Percentiles rank a stretch among this genome's conserved stretches.
Conservation (phyloP, 2,797 vertebrate species). For the Xiphophorus birchmanni region DNA sequence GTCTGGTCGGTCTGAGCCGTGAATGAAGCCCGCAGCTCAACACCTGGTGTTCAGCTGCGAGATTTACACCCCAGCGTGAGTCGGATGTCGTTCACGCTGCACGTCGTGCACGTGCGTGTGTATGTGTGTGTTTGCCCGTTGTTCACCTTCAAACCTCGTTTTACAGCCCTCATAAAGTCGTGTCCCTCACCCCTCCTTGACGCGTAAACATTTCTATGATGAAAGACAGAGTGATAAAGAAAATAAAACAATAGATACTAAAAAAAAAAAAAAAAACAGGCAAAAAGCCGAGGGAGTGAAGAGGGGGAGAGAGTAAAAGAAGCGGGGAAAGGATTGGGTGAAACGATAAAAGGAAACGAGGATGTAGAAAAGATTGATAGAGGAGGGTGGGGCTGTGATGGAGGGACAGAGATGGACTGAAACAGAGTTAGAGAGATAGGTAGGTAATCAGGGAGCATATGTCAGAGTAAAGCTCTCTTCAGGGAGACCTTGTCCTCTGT, state of each 20-base stretch:
- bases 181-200: slow-evolving; percentile 13
- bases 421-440: slow-evolving; percentile 52
- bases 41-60: slow-evolving; percentile 48
- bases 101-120: background rate
- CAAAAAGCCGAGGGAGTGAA: slow-evolving; percentile 3
- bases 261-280: background rate
- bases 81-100: slow-evolving; percentile 15
- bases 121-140: slow-evolving; percentile 11
- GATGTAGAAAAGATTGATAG: slow-evolving; percentile 42
- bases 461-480: slow-evolving; percentile 72
- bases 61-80: slow-evolving; percentile 62
- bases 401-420: slow-evolving; percentile 38
- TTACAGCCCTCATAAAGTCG: slow-evolving; percentile 46
- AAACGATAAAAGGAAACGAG: slow-evolving; percentile 32
- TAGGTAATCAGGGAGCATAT: slow-evolving; percentile 64
- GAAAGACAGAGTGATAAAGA: slow-evolving; percentile 26
- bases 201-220: slow-evolving; percentile 3
- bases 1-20: slow-evolving; percentile 26
- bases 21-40: slow-evolving; percentile 13
- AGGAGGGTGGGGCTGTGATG: slow-evolving; percentile 1
- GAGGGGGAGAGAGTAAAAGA: background rate
- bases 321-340: slow-evolving; percentile 9
- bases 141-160: slow-evolving; percentile 38
- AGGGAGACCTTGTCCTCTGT: slow-evolving; percentile 76
- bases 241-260: slow-evolving; percentile 3